These are phyloP conservation scores for Austrofundulus limnaeus DNA, from an alignment of 2,113 vertebrate species.

Conservation along the genomic window DNA sequence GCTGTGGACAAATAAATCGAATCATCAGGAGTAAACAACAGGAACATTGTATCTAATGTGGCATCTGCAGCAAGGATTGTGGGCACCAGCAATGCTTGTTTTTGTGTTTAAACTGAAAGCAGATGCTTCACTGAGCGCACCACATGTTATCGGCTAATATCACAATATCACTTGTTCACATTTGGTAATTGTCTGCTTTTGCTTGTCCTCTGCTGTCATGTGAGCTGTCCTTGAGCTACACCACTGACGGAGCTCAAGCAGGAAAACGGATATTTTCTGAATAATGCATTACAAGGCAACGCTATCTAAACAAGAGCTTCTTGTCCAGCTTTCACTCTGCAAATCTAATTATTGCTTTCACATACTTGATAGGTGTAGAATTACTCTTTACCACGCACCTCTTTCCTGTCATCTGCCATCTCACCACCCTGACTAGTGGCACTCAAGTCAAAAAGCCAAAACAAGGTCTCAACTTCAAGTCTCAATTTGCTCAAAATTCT, in stretches of 20 bases:
- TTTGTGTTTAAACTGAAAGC: slow-evolving; percentile 67
- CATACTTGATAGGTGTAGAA: slow-evolving; percentile 44
- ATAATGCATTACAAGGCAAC: slow-evolving; percentile 55
- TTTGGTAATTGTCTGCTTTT: slow-evolving; percentile 65
- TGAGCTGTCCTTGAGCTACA: slow-evolving; percentile 51
- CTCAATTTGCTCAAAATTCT: slow-evolving; percentile 61
- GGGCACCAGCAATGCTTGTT: slow-evolving; percentile 47
- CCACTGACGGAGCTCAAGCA: slow-evolving; percentile 48
- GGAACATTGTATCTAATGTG: slow-evolving; percentile 62
- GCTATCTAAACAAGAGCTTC: slow-evolving; percentile 63
- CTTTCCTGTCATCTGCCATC: slow-evolving; percentile 41
- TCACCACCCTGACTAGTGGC: slow-evolving; percentile 47
- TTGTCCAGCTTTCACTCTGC: slow-evolving; percentile 57
- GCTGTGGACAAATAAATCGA: slow-evolving; percentile 57
- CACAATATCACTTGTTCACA: slow-evolving; percentile 63
- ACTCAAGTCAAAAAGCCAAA: slow-evolving; percentile 45
- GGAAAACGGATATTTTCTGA: slow-evolving; percentile 58
- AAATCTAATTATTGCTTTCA: slow-evolving; percentile 50
- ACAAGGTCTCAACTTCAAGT: slow-evolving; percentile 50
- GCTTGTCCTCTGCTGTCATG: slow-evolving; percentile 64
- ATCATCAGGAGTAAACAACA: slow-evolving; percentile 61
- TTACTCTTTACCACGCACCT: slow-evolving; percentile 54
- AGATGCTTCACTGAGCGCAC: slow-evolving; percentile 57
- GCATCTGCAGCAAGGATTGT: slow-evolving; percentile 38
- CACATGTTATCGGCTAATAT: slow-evolving; percentile 68